phyloP scores from a whole-genome alignment of 2,888 invertebrate genomes.

The Erebia ligea region DNA sequence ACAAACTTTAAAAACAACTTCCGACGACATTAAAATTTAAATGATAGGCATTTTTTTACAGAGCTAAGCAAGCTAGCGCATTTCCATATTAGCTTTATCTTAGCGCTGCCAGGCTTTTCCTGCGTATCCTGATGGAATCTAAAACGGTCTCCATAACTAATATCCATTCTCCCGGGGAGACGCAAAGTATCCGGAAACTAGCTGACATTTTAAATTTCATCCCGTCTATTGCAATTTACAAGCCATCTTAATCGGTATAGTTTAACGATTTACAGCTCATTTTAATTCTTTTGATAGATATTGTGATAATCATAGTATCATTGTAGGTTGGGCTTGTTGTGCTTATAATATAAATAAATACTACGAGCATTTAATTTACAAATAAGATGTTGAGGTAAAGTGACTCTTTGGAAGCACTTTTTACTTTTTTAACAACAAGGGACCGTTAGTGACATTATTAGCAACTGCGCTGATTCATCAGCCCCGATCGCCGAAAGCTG shows the following conservation, averaged over 20 bases:
- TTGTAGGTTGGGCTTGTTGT: too few species aligned
- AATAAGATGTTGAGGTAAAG: too few species aligned
- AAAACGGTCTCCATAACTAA: slow-evolving; percentile 57
- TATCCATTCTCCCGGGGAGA: slow-evolving; percentile 49
- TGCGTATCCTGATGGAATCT: slow-evolving; percentile 45
- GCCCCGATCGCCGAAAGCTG: slow-evolving; percentile 8
- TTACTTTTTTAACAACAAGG: not conserved
- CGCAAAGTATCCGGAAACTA: slow-evolving; percentile 61
- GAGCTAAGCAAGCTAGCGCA: not conserved
- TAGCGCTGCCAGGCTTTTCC: slow-evolving; percentile 40
- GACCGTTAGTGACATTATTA: slow-evolving; percentile 1
- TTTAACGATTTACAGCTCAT: too few species aligned
- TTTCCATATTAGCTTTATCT: slow-evolving; percentile 12
- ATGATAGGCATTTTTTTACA: not conserved
- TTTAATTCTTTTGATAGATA: too few species aligned
- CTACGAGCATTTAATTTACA: too few species aligned
- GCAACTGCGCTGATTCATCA: not conserved
- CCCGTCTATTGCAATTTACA: slow-evolving; percentile 47
- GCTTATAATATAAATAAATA: too few species aligned
- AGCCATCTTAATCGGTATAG: slow-evolving; percentile 23
- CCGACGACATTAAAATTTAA: not conserved
- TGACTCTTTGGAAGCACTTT: too few species aligned
- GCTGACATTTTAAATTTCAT: slow-evolving; percentile 71
- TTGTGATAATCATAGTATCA: too few species aligned
- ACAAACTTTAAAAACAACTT: too few species aligned